Evolutionary conservation across 2,797 vertebrate species (phyloP), one percentile per base, ranked within the genome.

Genomic region (Psittacula derbiana): DNA sequence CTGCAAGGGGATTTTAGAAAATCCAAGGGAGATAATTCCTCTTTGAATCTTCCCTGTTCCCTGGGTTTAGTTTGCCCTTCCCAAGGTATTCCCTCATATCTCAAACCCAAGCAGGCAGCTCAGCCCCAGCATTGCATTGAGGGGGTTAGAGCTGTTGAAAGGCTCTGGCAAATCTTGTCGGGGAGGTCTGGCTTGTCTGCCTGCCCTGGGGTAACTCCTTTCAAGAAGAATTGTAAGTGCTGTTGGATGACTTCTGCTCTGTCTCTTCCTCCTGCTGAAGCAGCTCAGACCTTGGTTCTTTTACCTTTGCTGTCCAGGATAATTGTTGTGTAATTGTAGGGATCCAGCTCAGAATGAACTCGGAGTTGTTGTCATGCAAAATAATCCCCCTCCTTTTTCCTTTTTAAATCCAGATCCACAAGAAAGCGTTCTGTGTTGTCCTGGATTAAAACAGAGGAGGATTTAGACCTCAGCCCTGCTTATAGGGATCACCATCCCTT

Each of bases 361-460:
- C 69, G 61, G 81, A 65, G 40, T 92, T 95, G 91, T 89, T 97
- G 46, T 93, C 90, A 95, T 71, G 73, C 90, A 97, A 96, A 97
- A 27, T 41, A 40, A 95, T 91, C 84, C n/a, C 9, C 1, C 2
- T 2, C 2, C 3, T 3, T 6, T 36, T 49, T 78, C 94, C 94
- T 76, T 92, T 91, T 90, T 47, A 70, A 95, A 93, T 91, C 88
- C 92, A 80, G 83, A 85, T 83, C 79, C 90, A 65, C 97, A 97
- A 96, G 97, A 96, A 97, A 96, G 78, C 8, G 9, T 94, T 91
- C 96, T 95, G 97, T 93, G 97, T 97, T 97, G 80, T 97, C 96
- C 96, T 57, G 92, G 97, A 98, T 98, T 98, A 98, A 97, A 98
- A 97, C 71, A 97, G 93, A 95, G 93, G 71, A 97, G 95, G 93